These are phyloP conservation scores for Acrocyrtus sp. DNA, from an alignment of 2,888 invertebrate genomes.

Conservation along the genomic window DNA sequence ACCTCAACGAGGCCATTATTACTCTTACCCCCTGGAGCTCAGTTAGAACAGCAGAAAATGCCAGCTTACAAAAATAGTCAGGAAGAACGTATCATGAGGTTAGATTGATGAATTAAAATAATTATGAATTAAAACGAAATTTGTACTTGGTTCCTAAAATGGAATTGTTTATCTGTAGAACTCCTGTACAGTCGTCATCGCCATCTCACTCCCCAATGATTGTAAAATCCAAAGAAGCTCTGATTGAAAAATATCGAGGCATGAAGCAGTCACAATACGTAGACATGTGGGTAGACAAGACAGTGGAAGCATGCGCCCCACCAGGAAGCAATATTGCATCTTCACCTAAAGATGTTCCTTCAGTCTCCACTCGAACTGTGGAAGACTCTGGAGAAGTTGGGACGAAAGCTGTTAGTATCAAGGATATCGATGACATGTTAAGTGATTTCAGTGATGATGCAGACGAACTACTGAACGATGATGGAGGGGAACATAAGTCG, in stretches of 20 bases:
- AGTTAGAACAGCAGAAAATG: slow-evolving; percentile 18
- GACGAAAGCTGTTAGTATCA: slow-evolving; percentile 20
- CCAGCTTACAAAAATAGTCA: neutral
- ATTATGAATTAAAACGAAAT: no score
- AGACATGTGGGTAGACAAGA: slow-evolving; percentile 63
- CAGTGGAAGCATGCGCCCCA: slow-evolving; percentile 46
- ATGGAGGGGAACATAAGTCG: slow-evolving; percentile 32
- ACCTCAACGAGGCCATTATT: slow-evolving; percentile 19
- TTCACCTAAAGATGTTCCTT: slow-evolving; percentile 16
- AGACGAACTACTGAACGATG: slow-evolving; percentile 54
- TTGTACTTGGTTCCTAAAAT: no score
- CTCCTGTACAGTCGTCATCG: slow-evolving; percentile 12
- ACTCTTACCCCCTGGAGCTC: slow-evolving; percentile 9
- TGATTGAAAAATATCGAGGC: slow-evolving; percentile 59
- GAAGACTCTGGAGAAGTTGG: slow-evolving; percentile 26
- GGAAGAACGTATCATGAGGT: slow-evolving; percentile 36
- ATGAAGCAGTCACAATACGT: slow-evolving; percentile 59
- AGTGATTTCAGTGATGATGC: slow-evolving; percentile 64
- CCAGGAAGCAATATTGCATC: slow-evolving; percentile 17
- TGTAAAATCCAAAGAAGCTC: slow-evolving; percentile 60
- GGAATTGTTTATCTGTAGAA: slow-evolving; percentile 5
- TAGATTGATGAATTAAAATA: neutral
- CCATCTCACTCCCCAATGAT: slow-evolving; percentile 48
- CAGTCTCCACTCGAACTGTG: slow-evolving; percentile 14
- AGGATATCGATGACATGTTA: slow-evolving; percentile 43